Evolutionary conservation across 2,888 invertebrate species (phyloP).

Genomic region (Plemyria rubiginata): DNA sequence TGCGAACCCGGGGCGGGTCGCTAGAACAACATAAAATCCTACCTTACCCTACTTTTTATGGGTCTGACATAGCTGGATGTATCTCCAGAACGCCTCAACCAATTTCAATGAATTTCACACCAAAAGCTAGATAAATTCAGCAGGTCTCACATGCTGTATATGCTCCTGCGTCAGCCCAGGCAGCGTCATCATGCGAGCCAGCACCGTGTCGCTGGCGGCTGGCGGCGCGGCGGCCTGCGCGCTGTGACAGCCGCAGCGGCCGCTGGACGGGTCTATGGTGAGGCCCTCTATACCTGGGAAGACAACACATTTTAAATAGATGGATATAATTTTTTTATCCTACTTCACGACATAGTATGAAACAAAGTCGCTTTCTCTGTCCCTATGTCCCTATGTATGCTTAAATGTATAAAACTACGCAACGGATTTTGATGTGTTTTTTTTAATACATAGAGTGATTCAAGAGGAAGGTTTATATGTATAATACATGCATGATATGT

Average conservation of each 20-base stretch:
- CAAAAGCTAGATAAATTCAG: conserved; percentile 10
- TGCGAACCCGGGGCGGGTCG: too few species aligned
- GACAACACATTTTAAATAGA: background rate
- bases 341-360: too few species aligned
- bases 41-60: too few species aligned
- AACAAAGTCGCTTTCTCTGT: too few species aligned
- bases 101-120: background rate
- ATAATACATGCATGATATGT: too few species aligned
- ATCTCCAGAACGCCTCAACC: background rate
- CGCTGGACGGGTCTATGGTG: conserved; percentile 57
- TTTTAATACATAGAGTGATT: too few species aligned
- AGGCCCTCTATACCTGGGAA: conserved; percentile 20
- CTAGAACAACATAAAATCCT: background rate
- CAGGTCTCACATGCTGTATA: conserved; percentile 84
- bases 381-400: too few species aligned
- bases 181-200: conserved; percentile 92
- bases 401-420: too few species aligned
- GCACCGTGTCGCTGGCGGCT: conserved; percentile 83
- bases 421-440: too few species aligned
- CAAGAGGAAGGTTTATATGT: too few species aligned
- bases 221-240: conserved; percentile 13
- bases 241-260: conserved; percentile 64
- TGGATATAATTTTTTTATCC: too few species aligned
- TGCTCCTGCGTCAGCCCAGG: conserved; percentile 90
- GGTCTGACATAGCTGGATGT: background rate